Base-by-base conservation (phyloP, 2,113 vertebrate species). In the Cervus canadensis region DNA sequence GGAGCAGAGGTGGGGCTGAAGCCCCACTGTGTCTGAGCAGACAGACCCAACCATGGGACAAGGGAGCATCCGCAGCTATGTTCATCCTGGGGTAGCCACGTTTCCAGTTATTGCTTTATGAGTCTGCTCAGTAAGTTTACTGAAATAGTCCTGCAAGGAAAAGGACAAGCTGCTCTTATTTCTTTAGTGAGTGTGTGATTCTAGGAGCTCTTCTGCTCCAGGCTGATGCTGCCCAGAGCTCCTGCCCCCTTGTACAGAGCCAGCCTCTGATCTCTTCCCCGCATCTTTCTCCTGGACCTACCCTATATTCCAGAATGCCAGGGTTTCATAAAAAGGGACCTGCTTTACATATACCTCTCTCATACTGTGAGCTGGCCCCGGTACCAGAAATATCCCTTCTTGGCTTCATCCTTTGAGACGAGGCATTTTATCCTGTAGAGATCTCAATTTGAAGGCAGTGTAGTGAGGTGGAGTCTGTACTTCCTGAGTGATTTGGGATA, bases 31-130 rank as follows among this genome's bases (percentile, higher is more conserved):
- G 43, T 17, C 14, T 48, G 81, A 71, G 43, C 30, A 97, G 2
- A 89, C 91, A 90, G 71, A 3, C 17, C 1, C 76, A 64, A 56
- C 7, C 52, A 91, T 1, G 23, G 28, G 50, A 74, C 4, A 23
- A 56, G 1, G 50, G 2, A 56, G 40, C 0, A 40, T 1, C 25
- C 19, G 10, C 0, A 52, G 26, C 28, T 13, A 5, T 2, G 0
- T 33, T 57, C 79, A 85, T 97, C 83, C 23, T 7, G 79, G 40
- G 5, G 6, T 7, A 89, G 54, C n/a, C 0, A 4, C 0, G 6
- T n/a, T 88, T 71, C 52, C 59, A 28, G 62, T 5, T 52, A 21
- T 9, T 56, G 54, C 50, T 23, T 89, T 6, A 11, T 57, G 78
- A 94, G 88, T 15, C 16, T 28, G 62, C 71, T 67, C 62, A 16